Conservation (phyloP, 2,797 vertebrate species). For the Pygocentrus nattereri region DNA sequence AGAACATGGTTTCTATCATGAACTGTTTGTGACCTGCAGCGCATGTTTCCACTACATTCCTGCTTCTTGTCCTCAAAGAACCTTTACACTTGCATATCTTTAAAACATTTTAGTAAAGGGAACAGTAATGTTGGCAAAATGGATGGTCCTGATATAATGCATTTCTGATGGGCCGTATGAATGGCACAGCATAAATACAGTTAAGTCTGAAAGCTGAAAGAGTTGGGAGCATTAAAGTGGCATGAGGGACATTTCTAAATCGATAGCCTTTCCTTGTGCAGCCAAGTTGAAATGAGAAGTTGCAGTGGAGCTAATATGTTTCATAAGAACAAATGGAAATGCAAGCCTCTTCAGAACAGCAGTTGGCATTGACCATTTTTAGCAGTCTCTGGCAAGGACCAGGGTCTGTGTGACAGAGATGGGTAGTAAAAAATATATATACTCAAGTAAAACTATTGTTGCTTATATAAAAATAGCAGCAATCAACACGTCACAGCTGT, state of each 20-base stretch:
- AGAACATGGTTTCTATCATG: background rate
- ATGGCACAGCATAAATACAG: background rate
- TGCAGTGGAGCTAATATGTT: background rate
- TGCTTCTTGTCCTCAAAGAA: too few species aligned
- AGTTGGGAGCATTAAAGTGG: background rate
- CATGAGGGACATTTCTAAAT: background rate
- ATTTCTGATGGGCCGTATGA: background rate
- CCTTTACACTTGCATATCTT: background rate
- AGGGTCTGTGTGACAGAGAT: too few species aligned
- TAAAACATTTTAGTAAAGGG: background rate
- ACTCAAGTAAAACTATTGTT: too few species aligned
- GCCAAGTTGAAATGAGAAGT: background rate
- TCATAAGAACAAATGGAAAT: background rate
- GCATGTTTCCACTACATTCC: background rate
- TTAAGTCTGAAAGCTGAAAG: slow-evolving; percentile 14
- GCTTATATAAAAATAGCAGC: too few species aligned
- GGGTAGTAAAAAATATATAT: too few species aligned
- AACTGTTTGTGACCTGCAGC: slow-evolving; percentile 14
- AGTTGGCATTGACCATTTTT: too few species aligned
- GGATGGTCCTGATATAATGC: too few species aligned
- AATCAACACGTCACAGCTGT: too few species aligned
- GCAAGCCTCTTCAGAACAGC: background rate
- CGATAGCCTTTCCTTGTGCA: background rate
- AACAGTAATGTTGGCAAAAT: background rate
- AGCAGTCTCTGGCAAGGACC: too few species aligned